phyloP scores from a whole-genome alignment of 2,113 vertebrate genomes.

The Channa maculata region DNA sequence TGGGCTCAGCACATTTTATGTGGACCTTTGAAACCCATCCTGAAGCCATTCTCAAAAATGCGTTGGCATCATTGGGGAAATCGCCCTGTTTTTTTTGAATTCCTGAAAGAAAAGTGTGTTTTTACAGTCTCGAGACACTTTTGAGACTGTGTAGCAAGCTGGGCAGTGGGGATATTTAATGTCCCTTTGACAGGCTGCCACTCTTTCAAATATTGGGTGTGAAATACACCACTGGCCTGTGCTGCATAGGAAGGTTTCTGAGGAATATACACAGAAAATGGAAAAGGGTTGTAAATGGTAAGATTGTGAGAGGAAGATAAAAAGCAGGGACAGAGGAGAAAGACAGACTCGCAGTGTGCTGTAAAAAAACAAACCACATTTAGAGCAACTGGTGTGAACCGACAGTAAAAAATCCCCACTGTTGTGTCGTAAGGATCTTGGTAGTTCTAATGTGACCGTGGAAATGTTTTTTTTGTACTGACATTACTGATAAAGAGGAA shows the following conservation, averaged over 20 bases:
- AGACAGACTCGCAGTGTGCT: background rate
- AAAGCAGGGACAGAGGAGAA: background rate
- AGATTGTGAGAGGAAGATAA: background rate
- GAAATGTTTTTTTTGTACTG: background rate
- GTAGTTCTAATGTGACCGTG: background rate
- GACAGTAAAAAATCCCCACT: background rate
- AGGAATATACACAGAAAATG: background rate
- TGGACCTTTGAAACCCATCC: conserved; percentile 13
- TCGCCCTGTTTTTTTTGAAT: conserved; percentile 10
- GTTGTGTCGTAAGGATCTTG: background rate
- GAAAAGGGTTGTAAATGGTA: background rate
- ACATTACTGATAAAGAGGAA: background rate
- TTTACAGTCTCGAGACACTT: background rate
- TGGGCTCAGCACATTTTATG: background rate
- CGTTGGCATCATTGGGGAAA: conserved; percentile 2
- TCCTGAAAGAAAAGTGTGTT: conserved; percentile 4
- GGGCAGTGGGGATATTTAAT: conserved; percentile 30
- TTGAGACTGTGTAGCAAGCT: background rate
- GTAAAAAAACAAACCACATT: background rate
- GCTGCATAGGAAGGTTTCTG: conserved; percentile 10
- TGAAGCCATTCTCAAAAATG: conserved; percentile 14
- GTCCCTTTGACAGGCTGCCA: background rate
- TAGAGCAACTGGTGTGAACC: background rate
- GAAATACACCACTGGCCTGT: conserved; percentile 21
- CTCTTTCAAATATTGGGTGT: conserved; percentile 11